phyloP scores from a whole-genome alignment of 2,888 invertebrate genomes.

The Dendrolimus pini region DNA sequence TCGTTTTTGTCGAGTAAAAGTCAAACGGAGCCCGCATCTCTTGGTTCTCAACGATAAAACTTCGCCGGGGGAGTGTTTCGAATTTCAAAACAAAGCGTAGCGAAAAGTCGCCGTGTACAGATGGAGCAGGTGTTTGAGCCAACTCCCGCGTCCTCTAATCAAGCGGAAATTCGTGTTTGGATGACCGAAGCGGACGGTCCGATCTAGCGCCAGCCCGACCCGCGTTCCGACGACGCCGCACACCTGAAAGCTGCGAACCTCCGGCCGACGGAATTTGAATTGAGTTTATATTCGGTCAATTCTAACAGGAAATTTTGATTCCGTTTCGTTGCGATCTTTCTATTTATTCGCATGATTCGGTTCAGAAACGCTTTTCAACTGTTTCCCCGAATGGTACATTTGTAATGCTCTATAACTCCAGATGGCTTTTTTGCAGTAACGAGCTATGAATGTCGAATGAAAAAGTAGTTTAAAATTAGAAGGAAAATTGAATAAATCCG shows the following conservation, averaged over 20 bases:
- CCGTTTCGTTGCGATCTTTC: constrained; percentile 31
- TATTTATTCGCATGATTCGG: constrained; percentile 33
- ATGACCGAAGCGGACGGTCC: constrained; percentile 33
- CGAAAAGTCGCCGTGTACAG: constrained; percentile 50
- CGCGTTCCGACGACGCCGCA: constrained; percentile 6
- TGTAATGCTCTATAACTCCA: not conserved
- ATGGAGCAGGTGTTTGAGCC: constrained; percentile 59
- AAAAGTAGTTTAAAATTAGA: too few relatives aligned
- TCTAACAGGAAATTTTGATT: constrained; percentile 41
- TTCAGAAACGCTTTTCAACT: constrained; percentile 8
- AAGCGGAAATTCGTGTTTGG: constrained; percentile 68
- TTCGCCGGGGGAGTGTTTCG: constrained; percentile 40
- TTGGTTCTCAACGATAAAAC: constrained; percentile 53
- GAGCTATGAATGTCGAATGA: too few relatives aligned
- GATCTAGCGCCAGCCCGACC: constrained; percentile 25
- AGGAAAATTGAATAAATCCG: too few relatives aligned
- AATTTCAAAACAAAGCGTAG: constrained; percentile 60
- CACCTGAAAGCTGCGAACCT: constrained; percentile 36
- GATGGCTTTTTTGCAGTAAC: too few relatives aligned
- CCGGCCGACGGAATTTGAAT: constrained; percentile 38
- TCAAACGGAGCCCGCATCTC: constrained; percentile 55
- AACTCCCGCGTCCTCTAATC: constrained; percentile 63
- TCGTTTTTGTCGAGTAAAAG: constrained; percentile 34
- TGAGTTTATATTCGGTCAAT: constrained; percentile 40
- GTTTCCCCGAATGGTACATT: not conserved